phyloP scores from a whole-genome alignment of 2,888 invertebrate genomes.

The Orthosia gracilis region DNA sequence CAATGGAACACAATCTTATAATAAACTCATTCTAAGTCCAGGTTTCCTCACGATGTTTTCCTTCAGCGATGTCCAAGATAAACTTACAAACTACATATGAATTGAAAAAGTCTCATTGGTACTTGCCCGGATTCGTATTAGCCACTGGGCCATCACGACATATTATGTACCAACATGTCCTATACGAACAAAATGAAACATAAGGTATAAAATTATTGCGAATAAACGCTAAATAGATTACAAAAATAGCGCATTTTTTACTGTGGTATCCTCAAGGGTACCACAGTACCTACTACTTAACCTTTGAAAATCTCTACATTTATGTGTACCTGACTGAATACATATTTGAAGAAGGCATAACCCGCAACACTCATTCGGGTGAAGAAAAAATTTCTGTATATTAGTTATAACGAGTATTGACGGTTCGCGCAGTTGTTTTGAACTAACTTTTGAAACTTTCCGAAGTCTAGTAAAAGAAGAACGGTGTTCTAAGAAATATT shows the following conservation, averaged over 20 bases:
- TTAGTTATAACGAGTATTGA: slow-evolving; percentile 61
- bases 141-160: no score
- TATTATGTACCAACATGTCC: no score
- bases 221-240: no score
- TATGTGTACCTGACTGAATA: not conserved
- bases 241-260: no score
- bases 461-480: slow-evolving; percentile 52
- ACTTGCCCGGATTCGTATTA: no score
- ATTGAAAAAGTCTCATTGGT: no score
- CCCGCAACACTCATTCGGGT: not conserved
- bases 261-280: no score
- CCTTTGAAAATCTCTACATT: not conserved
- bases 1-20: no score
- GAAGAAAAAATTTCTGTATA: slow-evolving; percentile 54
- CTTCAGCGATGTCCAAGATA: no score
- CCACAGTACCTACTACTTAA: not conserved
- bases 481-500: slow-evolving; percentile 58
- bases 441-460: slow-evolving; percentile 57
- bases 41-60: no score
- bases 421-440: slow-evolving; percentile 52
- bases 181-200: not conserved
- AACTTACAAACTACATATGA: no score
- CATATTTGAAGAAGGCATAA: slow-evolving; percentile 1
- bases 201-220: not conserved
- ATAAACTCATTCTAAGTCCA: no score